Evolutionary conservation across 2,113 vertebrate genomes (phyloP), one percentile per base, ranked within the genome.

Genomic region (Xenopus borealis): DNA sequence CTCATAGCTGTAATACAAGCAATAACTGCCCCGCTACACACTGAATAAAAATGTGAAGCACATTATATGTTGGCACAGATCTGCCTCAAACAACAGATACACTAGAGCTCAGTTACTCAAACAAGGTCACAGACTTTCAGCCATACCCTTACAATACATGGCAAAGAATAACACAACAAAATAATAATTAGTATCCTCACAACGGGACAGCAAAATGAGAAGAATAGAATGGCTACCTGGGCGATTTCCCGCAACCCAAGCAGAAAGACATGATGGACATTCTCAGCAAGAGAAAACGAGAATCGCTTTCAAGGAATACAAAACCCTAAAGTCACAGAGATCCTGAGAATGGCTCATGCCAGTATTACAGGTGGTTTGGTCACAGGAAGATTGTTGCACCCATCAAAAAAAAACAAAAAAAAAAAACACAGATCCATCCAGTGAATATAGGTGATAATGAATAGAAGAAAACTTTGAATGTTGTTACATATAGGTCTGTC

Each of bases 251-350:
- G 85, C 89, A 93, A 20, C 78, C 86, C 61, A 94, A 89, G 84
- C 91, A 92, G 77, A 90, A 69, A 0, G 85, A 90, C 83, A 86
- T 85, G 84, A 92, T 69, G 63, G 88, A 89, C 92, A 92, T 94
- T 77, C 80, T 91, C 66, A 81, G 74, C 66, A 82, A 57, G 45
- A 66, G 27, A 61, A 11, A 23, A 57, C n/a, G 52, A 58, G 52
- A 13, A 58, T 58, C 18, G 19, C 47, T 20, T 45, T 65, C 12
- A 62, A 68, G 10, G n/a, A 14, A 7, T 17, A 45, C 10, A 44
- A 30, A 33, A 30, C 12, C 8, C 18, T 13, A 12, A 27, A 46
- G 16, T 10, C 16, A 20, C 50, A 45, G 18, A 27, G 12, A 27
- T 30, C 30, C 19, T 12, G 7, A 10, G 30, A 45, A 64, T 52